Percentiles rank a stretch among this genome's conserved stretches.
Conservation (phyloP, 2,888 invertebrate genomes). For the Elegia similella region DNA sequence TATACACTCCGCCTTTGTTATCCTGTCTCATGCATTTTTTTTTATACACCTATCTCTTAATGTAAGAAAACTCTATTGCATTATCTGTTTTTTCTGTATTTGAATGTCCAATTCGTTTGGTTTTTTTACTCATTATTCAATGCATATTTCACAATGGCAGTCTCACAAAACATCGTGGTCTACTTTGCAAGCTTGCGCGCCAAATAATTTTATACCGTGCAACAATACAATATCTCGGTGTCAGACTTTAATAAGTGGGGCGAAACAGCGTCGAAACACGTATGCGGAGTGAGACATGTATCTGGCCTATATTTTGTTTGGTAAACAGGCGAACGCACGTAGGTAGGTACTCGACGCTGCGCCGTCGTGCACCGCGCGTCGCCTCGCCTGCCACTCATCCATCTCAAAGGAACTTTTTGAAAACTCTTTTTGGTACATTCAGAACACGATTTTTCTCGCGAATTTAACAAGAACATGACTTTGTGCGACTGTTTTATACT, state of each 20-base stretch:
- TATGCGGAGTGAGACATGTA: slow-evolving; percentile 2
- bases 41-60: neutral
- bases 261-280: slow-evolving; percentile 9
- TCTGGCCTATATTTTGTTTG: slow-evolving; percentile 25
- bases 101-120: neutral
- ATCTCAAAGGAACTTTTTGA: neutral
- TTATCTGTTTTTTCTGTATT: neutral
- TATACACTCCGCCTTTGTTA: neutral
- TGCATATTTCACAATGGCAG: slow-evolving; percentile 31
- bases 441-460: neutral
- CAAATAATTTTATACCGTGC: slow-evolving; percentile 37
- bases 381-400: neutral
- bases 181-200: slow-evolving; percentile 2
- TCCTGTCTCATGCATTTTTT: neutral
- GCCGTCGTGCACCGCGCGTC: neutral
- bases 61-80: neutral
- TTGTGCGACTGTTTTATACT: neutral
- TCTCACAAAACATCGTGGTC: slow-evolving; percentile 26
- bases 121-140: slow-evolving; percentile 30
- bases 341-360: neutral
- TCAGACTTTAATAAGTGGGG: slow-evolving; percentile 13
- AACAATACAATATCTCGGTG: slow-evolving; percentile 16
- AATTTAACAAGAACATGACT: neutral
- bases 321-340: slow-evolving; percentile 21
- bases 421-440: neutral